A percentile compares a stretch with the other conserved stretches of the same genome.
These are phyloP conservation scores for Larimichthys polyactis DNA, from an alignment of 2,113 vertebrate species.

Conservation along the genomic window DNA sequence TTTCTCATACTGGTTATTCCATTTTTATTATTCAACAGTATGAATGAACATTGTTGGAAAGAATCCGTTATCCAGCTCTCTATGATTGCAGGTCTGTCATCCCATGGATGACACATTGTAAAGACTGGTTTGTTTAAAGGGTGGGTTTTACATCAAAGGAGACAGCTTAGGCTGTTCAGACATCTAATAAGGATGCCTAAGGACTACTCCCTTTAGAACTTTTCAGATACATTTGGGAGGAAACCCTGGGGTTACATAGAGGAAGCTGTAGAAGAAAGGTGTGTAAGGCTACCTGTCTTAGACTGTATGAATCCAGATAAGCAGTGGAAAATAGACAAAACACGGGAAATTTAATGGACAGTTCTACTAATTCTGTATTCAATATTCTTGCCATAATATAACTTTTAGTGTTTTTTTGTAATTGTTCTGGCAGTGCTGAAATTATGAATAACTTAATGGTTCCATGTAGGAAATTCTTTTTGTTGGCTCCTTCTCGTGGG, in stretches of 20 bases:
- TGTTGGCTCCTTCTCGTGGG: not conserved
- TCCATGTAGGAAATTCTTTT: not conserved
- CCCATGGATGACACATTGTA: not conserved
- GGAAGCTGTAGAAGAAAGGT: too few relatives aligned
- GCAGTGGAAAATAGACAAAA: not conserved
- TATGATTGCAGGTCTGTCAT: not conserved
- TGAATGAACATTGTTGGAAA: too few relatives aligned
- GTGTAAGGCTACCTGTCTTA: too few relatives aligned
- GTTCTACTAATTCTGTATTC: not conserved
- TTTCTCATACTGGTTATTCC: too few relatives aligned
- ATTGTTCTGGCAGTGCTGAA: not conserved
- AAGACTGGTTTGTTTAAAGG: not conserved
- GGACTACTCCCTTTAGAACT: too few relatives aligned
- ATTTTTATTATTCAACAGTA: too few relatives aligned
- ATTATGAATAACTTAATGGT: not conserved
- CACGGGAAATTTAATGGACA: not conserved
- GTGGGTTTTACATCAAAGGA: too few relatives aligned
- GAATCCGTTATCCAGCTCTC: not conserved
- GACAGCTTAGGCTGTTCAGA: too few relatives aligned
- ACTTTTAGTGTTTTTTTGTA: not conserved
- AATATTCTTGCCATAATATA: not conserved
- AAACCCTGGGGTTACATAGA: too few relatives aligned
- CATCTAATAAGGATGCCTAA: too few relatives aligned
- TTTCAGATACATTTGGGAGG: too few relatives aligned
- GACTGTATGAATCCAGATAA: too few relatives aligned